Base-by-base conservation (phyloP, 2,797 vertebrate genomes). In the Apogon hyalosoma region DNA sequence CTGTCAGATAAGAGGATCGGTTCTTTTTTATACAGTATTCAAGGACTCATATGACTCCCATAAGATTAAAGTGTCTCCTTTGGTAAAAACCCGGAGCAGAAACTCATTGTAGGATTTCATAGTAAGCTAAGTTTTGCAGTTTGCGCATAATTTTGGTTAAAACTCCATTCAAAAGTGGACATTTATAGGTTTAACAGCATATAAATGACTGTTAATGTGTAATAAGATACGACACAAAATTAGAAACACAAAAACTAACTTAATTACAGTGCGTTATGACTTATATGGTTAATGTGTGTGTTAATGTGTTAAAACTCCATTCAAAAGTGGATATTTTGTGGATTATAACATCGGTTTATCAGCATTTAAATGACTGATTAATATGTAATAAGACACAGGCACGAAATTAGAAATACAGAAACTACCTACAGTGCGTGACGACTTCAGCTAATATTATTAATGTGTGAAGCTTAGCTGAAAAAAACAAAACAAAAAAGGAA, bases 1-100 rank as follows among this genome's bases (percentile, higher is more conserved):
- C 49, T 7, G 38, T 77, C 57, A 51, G 61, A 24, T 28, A 28
- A 63, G 63, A 54, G 70, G 70, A 70, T 75, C 53, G 1, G 36
- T 54, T 80, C 39, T 54, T 61, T 58, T 69, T 45, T 56, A 13
- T 13, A 7, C 31, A 28, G 15, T 38, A 6, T 67, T 63, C 57
- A 45, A 21, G n/a, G 60, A 60, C 12, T 58, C 3, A 5, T 3
- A 3, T 18, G 62, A 77, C 68, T 77, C 66, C 38, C 0, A 54
- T 61, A 54, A 66, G 47, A 63, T 41, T 63, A 50, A 0, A 49
- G 38, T 11, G 58, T 65, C 67, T 78, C 40, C 0, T 36, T 38
- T 33, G 31, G 58, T 12, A 43, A 33, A 63, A 61, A 63, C 11
- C 24, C 31, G 24, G 61, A 56, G 56, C 11, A 51, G 51, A 60